Percentiles rank a stretch among this genome's conserved stretches.
Conservation (phyloP, 2,888 invertebrate species). For the Tenodera sinensis region DNA sequence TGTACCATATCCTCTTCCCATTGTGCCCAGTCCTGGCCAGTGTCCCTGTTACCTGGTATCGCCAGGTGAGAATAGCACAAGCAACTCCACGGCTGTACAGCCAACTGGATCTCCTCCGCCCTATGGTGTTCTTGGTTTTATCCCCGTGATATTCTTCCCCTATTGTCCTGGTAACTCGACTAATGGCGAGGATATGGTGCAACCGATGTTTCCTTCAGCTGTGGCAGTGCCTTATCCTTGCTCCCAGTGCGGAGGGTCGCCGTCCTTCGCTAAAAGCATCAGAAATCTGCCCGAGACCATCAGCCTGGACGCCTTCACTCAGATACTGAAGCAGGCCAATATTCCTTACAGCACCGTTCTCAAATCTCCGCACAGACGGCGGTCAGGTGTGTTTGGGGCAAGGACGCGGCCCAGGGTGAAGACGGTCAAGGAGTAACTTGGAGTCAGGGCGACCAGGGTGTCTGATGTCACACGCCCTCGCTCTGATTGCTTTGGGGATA, state of each 20-base stretch:
- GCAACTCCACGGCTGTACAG: slow-evolving; percentile 27
- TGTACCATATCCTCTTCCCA: slow-evolving; percentile 57
- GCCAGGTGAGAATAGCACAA: slow-evolving; percentile 48
- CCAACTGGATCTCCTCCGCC: slow-evolving; percentile 41
- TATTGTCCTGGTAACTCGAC: slow-evolving; percentile 55
- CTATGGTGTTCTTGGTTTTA: slow-evolving; percentile 63
- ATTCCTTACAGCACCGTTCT: slow-evolving; percentile 32
- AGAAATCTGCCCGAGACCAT: background rate
- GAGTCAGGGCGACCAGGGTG: background rate
- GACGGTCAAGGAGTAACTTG: background rate
- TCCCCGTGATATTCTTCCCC: slow-evolving; percentile 69
- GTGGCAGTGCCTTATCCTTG: slow-evolving; percentile 61
- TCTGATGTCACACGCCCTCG: background rate
- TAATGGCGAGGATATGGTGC: slow-evolving; percentile 43
- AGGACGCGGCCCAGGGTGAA: background rate
- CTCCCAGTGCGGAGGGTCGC: slow-evolving; percentile 49
- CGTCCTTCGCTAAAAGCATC: background rate
- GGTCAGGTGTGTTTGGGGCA: background rate
- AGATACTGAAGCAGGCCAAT: slow-evolving; percentile 37
- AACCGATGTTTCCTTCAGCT: slow-evolving; percentile 58
- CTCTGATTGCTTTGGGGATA: background rate
- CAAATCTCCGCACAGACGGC: slow-evolving; percentile 37
- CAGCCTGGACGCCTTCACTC: slow-evolving; percentile 36
- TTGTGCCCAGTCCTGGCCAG: slow-evolving; percentile 58
- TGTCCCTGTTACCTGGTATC: slow-evolving; percentile 63